Percentiles rank a stretch among this genome's conserved stretches.
Evolutionary conservation across 2,113 vertebrate species (phyloP).

Genomic region (Hippocampus barbouri): DNA sequence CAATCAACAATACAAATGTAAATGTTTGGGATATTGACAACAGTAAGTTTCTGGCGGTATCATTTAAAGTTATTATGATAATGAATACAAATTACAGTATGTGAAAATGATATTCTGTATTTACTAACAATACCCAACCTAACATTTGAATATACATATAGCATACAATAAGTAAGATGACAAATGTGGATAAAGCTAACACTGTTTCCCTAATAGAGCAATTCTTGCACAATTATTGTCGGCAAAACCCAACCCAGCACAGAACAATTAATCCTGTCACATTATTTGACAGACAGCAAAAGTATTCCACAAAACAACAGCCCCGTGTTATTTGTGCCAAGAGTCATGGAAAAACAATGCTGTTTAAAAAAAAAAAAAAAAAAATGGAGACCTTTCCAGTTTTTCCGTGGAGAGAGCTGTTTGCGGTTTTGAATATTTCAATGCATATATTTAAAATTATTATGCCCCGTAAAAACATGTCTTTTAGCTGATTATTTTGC

Average conservation of each 20-base stretch:
- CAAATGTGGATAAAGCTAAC: neutral
- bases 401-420: constrained; percentile 41
- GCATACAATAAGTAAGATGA: neutral
- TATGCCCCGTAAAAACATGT: constrained; percentile 30
- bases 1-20: too few species aligned
- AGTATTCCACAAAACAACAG: constrained; percentile 18
- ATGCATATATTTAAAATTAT: constrained; percentile 51
- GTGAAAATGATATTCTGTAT: too few species aligned
- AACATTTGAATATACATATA: neutral
- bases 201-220: neutral
- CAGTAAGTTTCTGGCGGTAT: too few species aligned
- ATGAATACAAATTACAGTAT: too few species aligned
- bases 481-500: constrained; percentile 13
- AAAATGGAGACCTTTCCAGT: constrained; percentile 37
- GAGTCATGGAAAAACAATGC: constrained; percentile 25
- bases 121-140: too few species aligned
- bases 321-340: constrained; percentile 9
- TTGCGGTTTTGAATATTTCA: constrained; percentile 47
- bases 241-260: neutral
- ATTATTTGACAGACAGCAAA: constrained; percentile 22
- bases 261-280: constrained; percentile 27
- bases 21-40: too few species aligned
- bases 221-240: neutral
- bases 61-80: too few species aligned
- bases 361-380: neutral